These are phyloP conservation scores for Leptura quadrifasciata DNA, from an alignment of 2,888 invertebrate species.

Conservation along the genomic window DNA sequence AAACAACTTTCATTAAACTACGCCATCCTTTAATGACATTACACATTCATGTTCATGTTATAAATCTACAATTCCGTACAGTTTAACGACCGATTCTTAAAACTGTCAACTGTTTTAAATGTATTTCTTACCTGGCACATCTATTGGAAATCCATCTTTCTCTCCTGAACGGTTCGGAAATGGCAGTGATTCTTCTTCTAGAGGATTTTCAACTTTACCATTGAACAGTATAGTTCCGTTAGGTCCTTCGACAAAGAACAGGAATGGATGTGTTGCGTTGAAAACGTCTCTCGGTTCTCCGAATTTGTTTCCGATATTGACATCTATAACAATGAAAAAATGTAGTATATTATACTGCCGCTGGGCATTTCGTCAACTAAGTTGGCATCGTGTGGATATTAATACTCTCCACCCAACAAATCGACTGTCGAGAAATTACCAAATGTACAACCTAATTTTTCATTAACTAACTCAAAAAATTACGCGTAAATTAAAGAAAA, in stretches of 20 bases:
- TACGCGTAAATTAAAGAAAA: no score
- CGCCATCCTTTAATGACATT: background rate
- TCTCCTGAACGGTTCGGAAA: constrained; percentile 49
- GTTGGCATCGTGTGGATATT: no score
- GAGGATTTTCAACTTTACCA: constrained; percentile 83
- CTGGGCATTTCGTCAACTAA: no score
- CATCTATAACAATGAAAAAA: constrained; percentile 72
- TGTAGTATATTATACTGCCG: no score
- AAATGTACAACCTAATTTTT: no score
- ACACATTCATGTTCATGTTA: background rate
- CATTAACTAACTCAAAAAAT: no score
- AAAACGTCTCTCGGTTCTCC: constrained; percentile 79
- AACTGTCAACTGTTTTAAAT: background rate
- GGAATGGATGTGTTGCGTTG: constrained; percentile 84
- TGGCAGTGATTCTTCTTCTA: constrained; percentile 64
- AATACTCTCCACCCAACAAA: no score
- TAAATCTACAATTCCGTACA: background rate
- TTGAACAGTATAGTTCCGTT: constrained; percentile 85
- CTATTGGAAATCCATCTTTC: constrained; percentile 6
- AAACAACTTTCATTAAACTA: background rate
- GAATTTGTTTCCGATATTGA: constrained; percentile 84
- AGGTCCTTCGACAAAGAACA: constrained; percentile 87
- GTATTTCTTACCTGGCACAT: background rate
- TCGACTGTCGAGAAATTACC: no score
- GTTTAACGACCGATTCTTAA: background rate